Evolutionary conservation across 2,888 invertebrate genomes (phyloP).

Genomic region (Drosophila neonasuta): DNA sequence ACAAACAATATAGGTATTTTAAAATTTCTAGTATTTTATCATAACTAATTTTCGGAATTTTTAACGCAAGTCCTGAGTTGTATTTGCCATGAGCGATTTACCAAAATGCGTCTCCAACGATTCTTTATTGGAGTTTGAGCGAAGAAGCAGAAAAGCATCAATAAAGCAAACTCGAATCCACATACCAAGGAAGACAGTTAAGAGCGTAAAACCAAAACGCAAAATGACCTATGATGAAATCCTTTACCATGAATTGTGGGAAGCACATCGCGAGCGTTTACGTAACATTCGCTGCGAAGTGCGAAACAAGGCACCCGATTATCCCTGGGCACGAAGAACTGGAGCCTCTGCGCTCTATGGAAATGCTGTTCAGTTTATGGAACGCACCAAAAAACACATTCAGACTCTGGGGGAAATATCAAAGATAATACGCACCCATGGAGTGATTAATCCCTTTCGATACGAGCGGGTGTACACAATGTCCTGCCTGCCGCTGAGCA

Average conservation of each 20-base stretch:
- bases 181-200: not conserved
- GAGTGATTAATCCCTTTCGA: constrained; percentile 54
- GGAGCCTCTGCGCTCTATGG: constrained; percentile 39
- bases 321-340: constrained; percentile 31
- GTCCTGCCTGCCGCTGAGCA: constrained; percentile 34
- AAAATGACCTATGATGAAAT: not conserved
- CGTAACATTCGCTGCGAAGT: not conserved
- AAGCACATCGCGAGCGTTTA: not conserved
- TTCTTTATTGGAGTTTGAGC: not conserved
- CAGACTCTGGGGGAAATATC: constrained; percentile 56
- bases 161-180: not conserved
- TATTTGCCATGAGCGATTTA: not conserved
- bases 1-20: not conserved
- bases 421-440: constrained; percentile 61
- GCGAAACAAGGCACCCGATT: constrained; percentile 1
- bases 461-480: constrained; percentile 27
- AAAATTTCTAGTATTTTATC: constrained; percentile 5
- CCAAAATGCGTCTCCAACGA: constrained; percentile 11
- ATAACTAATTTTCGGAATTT: not conserved
- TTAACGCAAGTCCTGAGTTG: not conserved
- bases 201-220: not conserved
- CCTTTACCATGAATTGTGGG: not conserved
- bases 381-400: constrained; percentile 53
- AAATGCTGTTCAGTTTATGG: constrained; percentile 54
- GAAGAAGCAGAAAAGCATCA: too few species aligned